These are phyloP conservation scores for Chironomus striatipennis DNA, from an alignment of 1,140 invertebrate species.

Conservation along the genomic window DNA sequence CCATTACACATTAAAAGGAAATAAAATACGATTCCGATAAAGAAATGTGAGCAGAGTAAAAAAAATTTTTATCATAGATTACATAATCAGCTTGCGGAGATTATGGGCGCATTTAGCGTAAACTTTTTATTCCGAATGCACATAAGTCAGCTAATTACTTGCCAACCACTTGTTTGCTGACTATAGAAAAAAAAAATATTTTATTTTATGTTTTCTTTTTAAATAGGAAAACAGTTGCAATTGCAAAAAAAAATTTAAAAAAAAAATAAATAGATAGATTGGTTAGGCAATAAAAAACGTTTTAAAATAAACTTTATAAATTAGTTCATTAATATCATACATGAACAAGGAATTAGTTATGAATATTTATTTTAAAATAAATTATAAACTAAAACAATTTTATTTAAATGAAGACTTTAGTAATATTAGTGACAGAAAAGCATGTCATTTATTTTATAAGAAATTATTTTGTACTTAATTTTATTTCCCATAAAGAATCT, in stretches of 20 bases:
- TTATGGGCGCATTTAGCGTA: neutral
- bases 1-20: neutral
- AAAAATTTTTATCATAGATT: neutral
- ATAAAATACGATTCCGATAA: neutral
- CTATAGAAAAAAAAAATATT: neutral
- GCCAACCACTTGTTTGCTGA: neutral
- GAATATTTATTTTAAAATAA: neutral
- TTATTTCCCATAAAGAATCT: too few relatives aligned
- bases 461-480: too few relatives aligned
- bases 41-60: neutral
- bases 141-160: constrained; percentile 8
- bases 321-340: too few relatives aligned
- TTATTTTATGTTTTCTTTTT: neutral
- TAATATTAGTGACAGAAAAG: too few relatives aligned
- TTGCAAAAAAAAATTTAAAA: too few relatives aligned
- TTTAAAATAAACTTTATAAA: too few relatives aligned
- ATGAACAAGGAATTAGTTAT: too few relatives aligned
- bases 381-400: neutral
- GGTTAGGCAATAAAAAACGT: neutral
- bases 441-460: too few relatives aligned
- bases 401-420: too few relatives aligned
- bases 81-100: neutral
- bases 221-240: neutral
- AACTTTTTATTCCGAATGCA: neutral
- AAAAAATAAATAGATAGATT: neutral